phyloP scores from a whole-genome alignment of 2,797 vertebrate genomes.

The Poecilia gillii region DNA sequence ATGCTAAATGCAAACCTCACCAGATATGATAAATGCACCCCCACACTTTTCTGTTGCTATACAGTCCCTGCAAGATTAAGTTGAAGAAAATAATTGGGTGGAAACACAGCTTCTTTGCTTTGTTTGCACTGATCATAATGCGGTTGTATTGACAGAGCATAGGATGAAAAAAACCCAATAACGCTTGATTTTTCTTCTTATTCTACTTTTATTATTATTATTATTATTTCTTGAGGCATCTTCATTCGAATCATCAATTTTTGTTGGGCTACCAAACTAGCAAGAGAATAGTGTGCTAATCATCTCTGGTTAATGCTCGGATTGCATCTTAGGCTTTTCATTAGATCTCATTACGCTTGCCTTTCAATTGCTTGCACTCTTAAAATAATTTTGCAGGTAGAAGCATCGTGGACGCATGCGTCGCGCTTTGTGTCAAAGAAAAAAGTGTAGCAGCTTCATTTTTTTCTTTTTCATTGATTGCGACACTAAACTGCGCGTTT shows the following conservation, averaged over 20 bases:
- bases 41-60: background rate
- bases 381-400: constrained; percentile 48
- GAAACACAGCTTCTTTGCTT: background rate
- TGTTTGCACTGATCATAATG: background rate
- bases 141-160: background rate
- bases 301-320: constrained; percentile 67
- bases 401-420: constrained; percentile 10
- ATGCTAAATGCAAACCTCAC: background rate
- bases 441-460: constrained; percentile 46
- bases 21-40: background rate
- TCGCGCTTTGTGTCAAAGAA: constrained; percentile 31
- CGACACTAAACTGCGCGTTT: constrained; percentile 76
- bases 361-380: constrained; percentile 51
- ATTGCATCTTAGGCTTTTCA: constrained; percentile 68
- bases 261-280: constrained; percentile 51
- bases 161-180: background rate
- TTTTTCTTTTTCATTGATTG: constrained; percentile 74
- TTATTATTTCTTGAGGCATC: background rate
- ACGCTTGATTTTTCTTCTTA: constrained; percentile 5
- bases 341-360: constrained; percentile 69
- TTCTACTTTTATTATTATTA: too few relatives aligned
- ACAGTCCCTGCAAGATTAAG: background rate
- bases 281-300: constrained; percentile 53
- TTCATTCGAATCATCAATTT: constrained; percentile 51
- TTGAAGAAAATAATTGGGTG: background rate